These are phyloP conservation scores for Cyphomyrus plagiostoma DNA, from an alignment of 2,113 vertebrate genomes.

Conservation along the genomic window DNA sequence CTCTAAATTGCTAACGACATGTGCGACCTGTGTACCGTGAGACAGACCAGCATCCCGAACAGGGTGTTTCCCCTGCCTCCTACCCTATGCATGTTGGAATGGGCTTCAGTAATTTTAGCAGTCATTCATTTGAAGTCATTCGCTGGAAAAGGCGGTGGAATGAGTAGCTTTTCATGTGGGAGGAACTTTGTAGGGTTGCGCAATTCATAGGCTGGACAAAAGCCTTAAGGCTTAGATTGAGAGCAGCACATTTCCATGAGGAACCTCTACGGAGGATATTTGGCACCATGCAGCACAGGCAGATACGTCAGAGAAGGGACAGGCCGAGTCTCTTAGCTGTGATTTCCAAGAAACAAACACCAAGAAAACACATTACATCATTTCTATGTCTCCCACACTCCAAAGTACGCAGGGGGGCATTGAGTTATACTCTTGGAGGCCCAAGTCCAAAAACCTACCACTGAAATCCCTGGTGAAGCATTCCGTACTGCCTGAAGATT, in stretches of 20 bases:
- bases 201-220: not conserved
- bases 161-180: not conserved
- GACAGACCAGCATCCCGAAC: not conserved
- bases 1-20: not conserved
- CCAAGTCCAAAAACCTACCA: not conserved
- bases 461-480: not conserved
- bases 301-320: not conserved
- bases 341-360: not conserved
- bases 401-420: not conserved
- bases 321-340: not conserved
- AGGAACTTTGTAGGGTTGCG: not conserved
- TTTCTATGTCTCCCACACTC: not conserved
- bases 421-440: not conserved
- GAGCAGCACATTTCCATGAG: not conserved
- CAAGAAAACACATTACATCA: not conserved
- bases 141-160: not conserved
- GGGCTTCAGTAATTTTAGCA: not conserved
- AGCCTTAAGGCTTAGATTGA: not conserved
- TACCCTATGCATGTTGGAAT: not conserved
- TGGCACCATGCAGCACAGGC: not conserved
- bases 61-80: not conserved
- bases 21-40: not conserved
- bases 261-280: not conserved
- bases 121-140: not conserved
- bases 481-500: not conserved